Conservation (phyloP, 2,113 vertebrate genomes). For the Struthio camelus region DNA sequence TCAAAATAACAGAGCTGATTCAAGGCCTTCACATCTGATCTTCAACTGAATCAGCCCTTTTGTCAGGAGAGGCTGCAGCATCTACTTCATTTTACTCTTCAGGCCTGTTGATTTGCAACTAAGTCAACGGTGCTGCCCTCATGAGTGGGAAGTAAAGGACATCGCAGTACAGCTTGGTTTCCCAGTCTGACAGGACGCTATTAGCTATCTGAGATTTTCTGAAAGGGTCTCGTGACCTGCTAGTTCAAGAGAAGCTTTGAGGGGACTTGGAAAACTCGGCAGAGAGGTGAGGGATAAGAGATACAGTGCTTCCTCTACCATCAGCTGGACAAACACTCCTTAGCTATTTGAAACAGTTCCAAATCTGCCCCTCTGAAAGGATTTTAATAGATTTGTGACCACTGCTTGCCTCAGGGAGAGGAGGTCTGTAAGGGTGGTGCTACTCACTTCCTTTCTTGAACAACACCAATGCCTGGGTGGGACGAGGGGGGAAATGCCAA, state of each 20-base stretch:
- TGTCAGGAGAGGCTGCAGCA: too few species aligned
- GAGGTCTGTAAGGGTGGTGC: background rate
- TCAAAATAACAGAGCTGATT: too few species aligned
- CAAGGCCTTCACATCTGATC: too few species aligned
- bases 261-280: background rate
- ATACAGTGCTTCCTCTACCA: fast-evolving
- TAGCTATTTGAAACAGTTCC: background rate
- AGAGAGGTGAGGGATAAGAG: background rate
- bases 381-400: background rate
- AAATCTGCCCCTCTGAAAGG: background rate
- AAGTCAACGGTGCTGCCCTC: too few species aligned
- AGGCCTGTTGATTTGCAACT: too few species aligned
- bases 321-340: fast-evolving
- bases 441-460: background rate
- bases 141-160: too few species aligned
- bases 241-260: fast-evolving
- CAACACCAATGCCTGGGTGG: too few species aligned
- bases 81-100: too few species aligned
- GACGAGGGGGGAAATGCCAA: background rate
- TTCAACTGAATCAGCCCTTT: too few species aligned
- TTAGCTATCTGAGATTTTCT: background rate
- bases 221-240: background rate
- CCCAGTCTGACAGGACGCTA: background rate
- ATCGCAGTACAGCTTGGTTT: too few species aligned
- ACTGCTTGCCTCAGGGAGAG: background rate